Percentiles rank a stretch among this genome's conserved stretches.
phyloP scores from a whole-genome alignment of 37 sponge, comb jelly and placozoan species.

The Corticium candelabrum region DNA sequence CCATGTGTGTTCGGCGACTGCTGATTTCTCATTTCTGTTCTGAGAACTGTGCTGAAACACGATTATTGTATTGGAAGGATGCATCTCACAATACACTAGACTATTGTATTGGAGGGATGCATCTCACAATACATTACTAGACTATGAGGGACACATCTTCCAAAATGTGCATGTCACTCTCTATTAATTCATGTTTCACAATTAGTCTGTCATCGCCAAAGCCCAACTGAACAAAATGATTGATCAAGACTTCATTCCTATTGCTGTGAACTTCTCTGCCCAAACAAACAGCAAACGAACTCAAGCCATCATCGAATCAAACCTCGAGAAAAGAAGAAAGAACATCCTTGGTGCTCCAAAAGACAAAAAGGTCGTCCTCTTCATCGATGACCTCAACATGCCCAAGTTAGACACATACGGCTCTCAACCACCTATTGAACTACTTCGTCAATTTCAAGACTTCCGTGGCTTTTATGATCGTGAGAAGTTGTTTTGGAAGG shows the following conservation, averaged over 20 bases:
- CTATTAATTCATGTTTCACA: slow-evolving; percentile 11
- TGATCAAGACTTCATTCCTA: slow-evolving; percentile 53
- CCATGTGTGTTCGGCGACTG: too few relatives aligned
- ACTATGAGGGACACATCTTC: not conserved
- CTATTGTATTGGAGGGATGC: too few relatives aligned
- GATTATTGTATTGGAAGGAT: too few relatives aligned
- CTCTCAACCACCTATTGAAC: slow-evolving; percentile 98
- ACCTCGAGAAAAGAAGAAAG: slow-evolving; percentile 96
- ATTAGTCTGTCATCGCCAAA: slow-evolving; percentile 91
- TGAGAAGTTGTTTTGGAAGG: slow-evolving; percentile 98
- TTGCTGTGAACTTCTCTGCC: slow-evolving; percentile 93
- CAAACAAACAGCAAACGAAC: slow-evolving; percentile 90
- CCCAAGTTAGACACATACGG: slow-evolving; percentile 98
- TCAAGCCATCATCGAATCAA: slow-evolving; percentile 95
- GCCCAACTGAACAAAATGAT: slow-evolving; percentile 58
- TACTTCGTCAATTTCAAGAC: slow-evolving; percentile 87
- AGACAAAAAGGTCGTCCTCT: slow-evolving; percentile 84
- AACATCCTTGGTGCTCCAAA: slow-evolving; percentile 92
- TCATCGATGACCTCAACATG: slow-evolving; percentile 99
- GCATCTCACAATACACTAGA: too few relatives aligned
- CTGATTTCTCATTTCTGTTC: too few relatives aligned
- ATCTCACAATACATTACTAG: too few relatives aligned
- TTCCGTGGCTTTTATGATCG: slow-evolving; percentile 97
- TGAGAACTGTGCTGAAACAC: not conserved
- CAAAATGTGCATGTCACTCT: not conserved